Evolutionary conservation across 1,140 invertebrate genomes (phyloP).

Genomic region (Drosophila micromelanica): DNA sequence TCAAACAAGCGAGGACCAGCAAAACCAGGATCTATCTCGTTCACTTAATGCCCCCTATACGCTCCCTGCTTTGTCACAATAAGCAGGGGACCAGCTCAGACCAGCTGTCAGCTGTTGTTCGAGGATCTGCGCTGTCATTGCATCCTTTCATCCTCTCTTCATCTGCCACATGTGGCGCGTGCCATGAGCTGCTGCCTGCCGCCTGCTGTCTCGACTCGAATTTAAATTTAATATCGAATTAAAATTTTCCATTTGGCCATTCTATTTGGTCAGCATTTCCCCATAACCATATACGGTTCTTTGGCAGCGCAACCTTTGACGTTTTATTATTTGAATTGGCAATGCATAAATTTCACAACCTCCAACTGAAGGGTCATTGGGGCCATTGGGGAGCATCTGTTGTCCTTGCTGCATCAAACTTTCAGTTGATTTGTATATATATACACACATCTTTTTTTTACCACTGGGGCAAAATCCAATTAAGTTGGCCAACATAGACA

Average conservation of each 20-base stretch:
- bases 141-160: constrained; percentile 8
- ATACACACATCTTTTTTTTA: no score
- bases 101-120: constrained; percentile 62
- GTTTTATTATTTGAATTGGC: constrained; percentile 3
- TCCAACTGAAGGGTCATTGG: neutral
- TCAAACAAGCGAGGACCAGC: constrained; percentile 47
- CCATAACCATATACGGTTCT: no score
- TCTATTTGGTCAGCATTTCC: no score
- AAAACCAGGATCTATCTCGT: constrained; percentile 57
- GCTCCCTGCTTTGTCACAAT: constrained; percentile 34
- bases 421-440: constrained; percentile 53
- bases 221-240: constrained; percentile 39
- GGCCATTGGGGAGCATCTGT: neutral
- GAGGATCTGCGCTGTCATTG: constrained; percentile 57
- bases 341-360: constrained; percentile 18
- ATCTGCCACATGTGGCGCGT: constrained; percentile 52
- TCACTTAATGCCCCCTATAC: constrained; percentile 3
- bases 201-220: constrained; percentile 25
- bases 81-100: constrained; percentile 42
- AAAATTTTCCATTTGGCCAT: constrained; percentile 37
- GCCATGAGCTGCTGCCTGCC: constrained; percentile 38
- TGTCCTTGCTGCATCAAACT: constrained; percentile 4
- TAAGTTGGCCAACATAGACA: constrained; percentile 50
- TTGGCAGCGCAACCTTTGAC: constrained; percentile 49
- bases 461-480: constrained; percentile 55